Conservation (phyloP, 1,140 invertebrate species). For the Drosophila pandora region DNA sequence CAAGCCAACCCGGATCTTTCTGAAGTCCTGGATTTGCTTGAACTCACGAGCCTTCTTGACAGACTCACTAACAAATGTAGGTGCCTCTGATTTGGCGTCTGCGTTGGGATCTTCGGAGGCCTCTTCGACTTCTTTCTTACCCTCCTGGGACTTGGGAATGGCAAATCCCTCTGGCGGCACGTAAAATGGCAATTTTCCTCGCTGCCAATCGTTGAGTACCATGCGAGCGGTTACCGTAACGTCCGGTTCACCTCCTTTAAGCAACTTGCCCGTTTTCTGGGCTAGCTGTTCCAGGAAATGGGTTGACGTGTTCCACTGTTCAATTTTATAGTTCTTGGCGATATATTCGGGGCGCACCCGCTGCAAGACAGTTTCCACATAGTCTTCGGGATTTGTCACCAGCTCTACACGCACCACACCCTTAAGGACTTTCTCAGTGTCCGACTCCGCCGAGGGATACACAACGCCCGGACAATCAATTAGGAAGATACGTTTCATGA, state of each 20-base stretch:
- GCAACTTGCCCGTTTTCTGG: conserved; percentile 92
- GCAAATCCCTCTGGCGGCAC: conserved; percentile 92
- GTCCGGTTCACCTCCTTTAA: conserved; percentile 99
- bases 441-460: conserved; percentile 95
- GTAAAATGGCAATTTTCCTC: conserved; percentile 98
- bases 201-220: conserved; percentile 99
- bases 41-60: conserved; percentile 79
- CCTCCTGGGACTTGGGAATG: conserved; percentile 84
- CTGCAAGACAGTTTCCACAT: conserved; percentile 93
- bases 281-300: conserved; percentile 98
- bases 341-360: conserved; percentile 96
- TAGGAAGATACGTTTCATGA: conserved; percentile 98
- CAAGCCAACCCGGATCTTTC: conserved; percentile 90
- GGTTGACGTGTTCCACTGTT: conserved; percentile 90
- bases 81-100: conserved; percentile 71
- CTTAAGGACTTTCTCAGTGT: conserved; percentile 98
- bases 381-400: conserved; percentile 97
- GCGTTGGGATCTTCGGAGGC: conserved; percentile 61
- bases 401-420: conserved; percentile 98
- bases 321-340: conserved; percentile 95
- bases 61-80: conserved; percentile 76
- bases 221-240: conserved; percentile 94
- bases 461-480: conserved; percentile 99
- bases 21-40: conserved; percentile 89
- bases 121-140: conserved; percentile 37